phyloP scores from a whole-genome alignment of 2,113 vertebrate genomes.

The Aythya baeri region DNA sequence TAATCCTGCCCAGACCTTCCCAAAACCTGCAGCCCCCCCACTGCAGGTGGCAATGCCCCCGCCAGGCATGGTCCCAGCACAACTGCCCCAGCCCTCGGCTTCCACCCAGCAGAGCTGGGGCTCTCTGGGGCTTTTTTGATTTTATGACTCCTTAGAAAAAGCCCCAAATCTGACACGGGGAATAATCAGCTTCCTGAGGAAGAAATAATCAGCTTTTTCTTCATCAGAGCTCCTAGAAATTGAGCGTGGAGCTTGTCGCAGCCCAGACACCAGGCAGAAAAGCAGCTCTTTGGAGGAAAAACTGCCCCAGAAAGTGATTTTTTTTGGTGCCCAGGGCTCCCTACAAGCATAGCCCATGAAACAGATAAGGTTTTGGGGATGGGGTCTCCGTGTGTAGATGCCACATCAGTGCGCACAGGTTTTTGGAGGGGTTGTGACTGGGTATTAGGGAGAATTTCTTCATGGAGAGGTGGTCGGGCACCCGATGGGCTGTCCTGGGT shows the following conservation, averaged over 20 bases:
- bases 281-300: not conserved
- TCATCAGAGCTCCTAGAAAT: too few relatives aligned
- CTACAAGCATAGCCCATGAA: not conserved
- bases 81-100: rapidly evolving
- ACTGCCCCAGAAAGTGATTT: too few relatives aligned
- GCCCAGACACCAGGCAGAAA: too few relatives aligned
- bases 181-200: not conserved
- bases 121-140: not conserved
- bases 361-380: not conserved
- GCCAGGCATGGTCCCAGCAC: too few relatives aligned
- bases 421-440: not conserved
- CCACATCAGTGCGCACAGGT: not conserved
- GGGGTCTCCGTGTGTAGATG: not conserved
- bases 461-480: too few relatives aligned
- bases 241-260: too few relatives aligned
- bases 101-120: not conserved
- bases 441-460: too few relatives aligned
- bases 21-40: not conserved
- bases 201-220: not conserved
- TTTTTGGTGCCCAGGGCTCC: too few relatives aligned
- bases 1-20: not conserved
- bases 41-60: not conserved
- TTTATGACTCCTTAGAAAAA: not conserved
- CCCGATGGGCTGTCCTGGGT: not conserved
- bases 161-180: not conserved